Evolutionary conservation across 2,797 vertebrate species (phyloP).

Genomic region (Pachyuromys duprasi): DNA sequence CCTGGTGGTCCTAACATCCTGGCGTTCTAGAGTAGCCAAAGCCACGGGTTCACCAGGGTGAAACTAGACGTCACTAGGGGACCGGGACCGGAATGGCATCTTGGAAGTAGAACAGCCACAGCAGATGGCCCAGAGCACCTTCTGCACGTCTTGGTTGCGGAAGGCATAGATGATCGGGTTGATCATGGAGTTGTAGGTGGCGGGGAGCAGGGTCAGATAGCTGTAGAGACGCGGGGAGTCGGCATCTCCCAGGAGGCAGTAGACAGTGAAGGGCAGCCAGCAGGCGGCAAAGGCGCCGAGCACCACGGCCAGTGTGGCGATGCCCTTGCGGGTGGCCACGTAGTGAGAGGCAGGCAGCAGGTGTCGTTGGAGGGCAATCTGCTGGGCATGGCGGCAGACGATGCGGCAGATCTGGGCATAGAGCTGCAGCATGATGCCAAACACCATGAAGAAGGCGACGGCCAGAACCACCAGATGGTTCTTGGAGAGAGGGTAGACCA

Average conservation of each 20-base stretch:
- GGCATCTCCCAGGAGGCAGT: slow-evolving; percentile 93
- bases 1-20: slow-evolving; percentile 63
- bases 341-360: slow-evolving; percentile 91
- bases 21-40: slow-evolving; percentile 48
- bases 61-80: slow-evolving; percentile 93
- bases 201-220: slow-evolving; percentile 93
- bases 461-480: slow-evolving; percentile 93
- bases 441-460: slow-evolving; percentile 91
- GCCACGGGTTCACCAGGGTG: slow-evolving; percentile 52
- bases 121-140: slow-evolving; percentile 93
- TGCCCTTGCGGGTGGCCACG: slow-evolving; percentile 91
- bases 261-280: slow-evolving; percentile 97
- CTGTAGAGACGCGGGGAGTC: slow-evolving; percentile 92
- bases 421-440: slow-evolving; percentile 93
- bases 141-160: slow-evolving; percentile 96
- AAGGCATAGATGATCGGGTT: slow-evolving; percentile 97
- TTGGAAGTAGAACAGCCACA: slow-evolving; percentile 88
- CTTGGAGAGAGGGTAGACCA: slow-evolving; percentile 92
- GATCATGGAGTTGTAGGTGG: slow-evolving; percentile 95
- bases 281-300: slow-evolving; percentile 95
- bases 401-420: slow-evolving; percentile 95
- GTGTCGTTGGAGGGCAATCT: slow-evolving; percentile 96
- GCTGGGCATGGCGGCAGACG: slow-evolving; percentile 93
- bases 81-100: slow-evolving; percentile 87
- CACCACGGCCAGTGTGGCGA: slow-evolving; percentile 92